A percentile compares a stretch with the other conserved stretches of the same genome.
phyloP scores from a whole-genome alignment of 2,797 vertebrate species.

The Xenops minutus region DNA sequence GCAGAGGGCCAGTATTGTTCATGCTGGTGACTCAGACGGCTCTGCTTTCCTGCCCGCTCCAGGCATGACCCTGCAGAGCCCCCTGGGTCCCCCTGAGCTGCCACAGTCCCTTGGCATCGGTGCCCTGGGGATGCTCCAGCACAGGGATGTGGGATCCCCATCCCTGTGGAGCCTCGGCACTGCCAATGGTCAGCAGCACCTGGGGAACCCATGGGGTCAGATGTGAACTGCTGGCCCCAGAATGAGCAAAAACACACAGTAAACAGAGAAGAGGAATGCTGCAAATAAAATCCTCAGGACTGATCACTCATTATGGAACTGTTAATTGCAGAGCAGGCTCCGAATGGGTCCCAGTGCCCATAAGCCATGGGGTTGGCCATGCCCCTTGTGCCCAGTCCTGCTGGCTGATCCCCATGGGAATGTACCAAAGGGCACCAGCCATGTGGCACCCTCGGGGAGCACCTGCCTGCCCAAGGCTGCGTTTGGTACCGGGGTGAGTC shows the following conservation, averaged over 20 bases:
- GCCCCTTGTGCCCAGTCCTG: fast-evolving
- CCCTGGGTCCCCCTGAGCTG: not conserved
- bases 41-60: not conserved
- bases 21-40: not conserved
- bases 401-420: not conserved
- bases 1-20: slow-evolving; percentile 41
- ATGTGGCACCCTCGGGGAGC: not conserved
- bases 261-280: not conserved
- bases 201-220: fast-evolving
- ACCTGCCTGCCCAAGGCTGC: not conserved
- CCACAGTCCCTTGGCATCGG: fast-evolving
- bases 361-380: fast-evolving
- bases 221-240: not conserved
- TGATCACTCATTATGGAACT: not conserved
- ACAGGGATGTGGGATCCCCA: fast-evolving
- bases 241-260: not conserved
- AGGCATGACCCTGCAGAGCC: not conserved
- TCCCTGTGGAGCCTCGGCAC: fast-evolving
- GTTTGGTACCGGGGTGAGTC: not conserved
- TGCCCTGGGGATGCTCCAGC: not conserved
- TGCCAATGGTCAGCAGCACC: not conserved
- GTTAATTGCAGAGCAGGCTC: not conserved
- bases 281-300: not conserved
- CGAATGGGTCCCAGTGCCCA: fast-evolving
- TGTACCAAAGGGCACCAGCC: fast-evolving